Conservation (phyloP, 2,113 vertebrate genomes). For the Parotia lawesii region DNA sequence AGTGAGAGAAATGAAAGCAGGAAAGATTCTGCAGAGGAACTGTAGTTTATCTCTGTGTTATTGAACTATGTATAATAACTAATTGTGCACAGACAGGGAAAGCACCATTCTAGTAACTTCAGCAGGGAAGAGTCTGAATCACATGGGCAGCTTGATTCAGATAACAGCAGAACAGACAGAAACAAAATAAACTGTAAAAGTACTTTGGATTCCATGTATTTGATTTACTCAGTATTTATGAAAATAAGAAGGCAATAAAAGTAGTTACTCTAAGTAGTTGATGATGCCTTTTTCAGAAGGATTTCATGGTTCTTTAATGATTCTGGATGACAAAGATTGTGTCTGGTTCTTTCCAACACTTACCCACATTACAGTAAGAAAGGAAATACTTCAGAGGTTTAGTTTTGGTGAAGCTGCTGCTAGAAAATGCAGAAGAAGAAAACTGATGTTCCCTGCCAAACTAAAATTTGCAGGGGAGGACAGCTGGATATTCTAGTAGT, state of each 20-base stretch:
- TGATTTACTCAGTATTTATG: neutral
- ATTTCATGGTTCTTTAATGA: neutral
- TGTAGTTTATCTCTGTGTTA: neutral
- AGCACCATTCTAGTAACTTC: neutral
- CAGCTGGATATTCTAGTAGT: neutral
- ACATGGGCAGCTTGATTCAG: neutral
- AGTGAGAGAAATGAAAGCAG: neutral
- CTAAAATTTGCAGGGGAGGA: neutral
- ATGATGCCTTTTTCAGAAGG: neutral
- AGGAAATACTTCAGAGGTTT: neutral
- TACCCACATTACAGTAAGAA: neutral
- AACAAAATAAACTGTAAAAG: neutral
- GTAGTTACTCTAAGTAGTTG: neutral
- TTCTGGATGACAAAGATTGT: neutral
- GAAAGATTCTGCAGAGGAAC: neutral
- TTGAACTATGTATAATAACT: neutral
- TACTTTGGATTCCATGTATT: neutral
- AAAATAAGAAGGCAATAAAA: neutral
- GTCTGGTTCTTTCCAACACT: neutral
- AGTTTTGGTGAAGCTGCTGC: neutral
- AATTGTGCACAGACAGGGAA: neutral
- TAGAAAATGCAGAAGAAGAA: neutral
- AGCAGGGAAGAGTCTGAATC: neutral
- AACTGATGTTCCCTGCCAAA: neutral
- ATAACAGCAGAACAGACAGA: neutral